Evolutionary conservation across 37 sponge, comb jelly and placozoan species (phyloP).

Genomic region (Eunapius fragilis): DNA sequence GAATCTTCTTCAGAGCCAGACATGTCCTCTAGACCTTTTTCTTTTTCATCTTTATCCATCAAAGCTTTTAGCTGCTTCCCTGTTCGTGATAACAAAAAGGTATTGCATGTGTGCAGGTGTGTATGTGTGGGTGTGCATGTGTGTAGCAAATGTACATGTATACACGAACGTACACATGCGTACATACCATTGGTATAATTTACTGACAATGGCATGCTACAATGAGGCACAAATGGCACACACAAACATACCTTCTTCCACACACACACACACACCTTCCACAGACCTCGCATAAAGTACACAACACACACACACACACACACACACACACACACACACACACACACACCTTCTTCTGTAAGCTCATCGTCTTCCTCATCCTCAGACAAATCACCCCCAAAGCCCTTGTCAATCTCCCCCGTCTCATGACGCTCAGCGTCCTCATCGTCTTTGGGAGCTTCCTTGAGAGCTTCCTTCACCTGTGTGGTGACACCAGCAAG

Average conservation of each 20-base stretch:
- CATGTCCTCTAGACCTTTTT: slow-evolving; percentile 24
- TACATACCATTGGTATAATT: no score
- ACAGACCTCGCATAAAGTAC: background rate
- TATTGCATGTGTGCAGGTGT: no score
- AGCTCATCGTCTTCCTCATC: slow-evolving; percentile 51
- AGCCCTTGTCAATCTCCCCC: slow-evolving; percentile 62
- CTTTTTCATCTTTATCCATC: slow-evolving; percentile 56
- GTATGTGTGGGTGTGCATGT: no score
- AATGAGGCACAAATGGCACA: no score
- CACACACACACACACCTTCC: no score
- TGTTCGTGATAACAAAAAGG: no score
- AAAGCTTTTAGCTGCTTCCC: slow-evolving; percentile 79
- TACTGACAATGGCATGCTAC: no score
- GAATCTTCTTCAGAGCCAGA: slow-evolving; percentile 21
- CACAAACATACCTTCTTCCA: no score
- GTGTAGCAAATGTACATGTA: no score
- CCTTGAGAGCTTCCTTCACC: slow-evolving; percentile 46
- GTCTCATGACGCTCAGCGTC: slow-evolving; percentile 61
- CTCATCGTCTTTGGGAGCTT: slow-evolving; percentile 69
- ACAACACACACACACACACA: background rate
- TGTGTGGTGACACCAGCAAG: no score
- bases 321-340: background rate
- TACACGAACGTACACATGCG: no score
- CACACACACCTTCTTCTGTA: slow-evolving; percentile 55
- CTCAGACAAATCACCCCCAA: no score